Evolutionary conservation across 2,797 vertebrate species (phyloP).

Genomic region (Sphenodon punctatus): DNA sequence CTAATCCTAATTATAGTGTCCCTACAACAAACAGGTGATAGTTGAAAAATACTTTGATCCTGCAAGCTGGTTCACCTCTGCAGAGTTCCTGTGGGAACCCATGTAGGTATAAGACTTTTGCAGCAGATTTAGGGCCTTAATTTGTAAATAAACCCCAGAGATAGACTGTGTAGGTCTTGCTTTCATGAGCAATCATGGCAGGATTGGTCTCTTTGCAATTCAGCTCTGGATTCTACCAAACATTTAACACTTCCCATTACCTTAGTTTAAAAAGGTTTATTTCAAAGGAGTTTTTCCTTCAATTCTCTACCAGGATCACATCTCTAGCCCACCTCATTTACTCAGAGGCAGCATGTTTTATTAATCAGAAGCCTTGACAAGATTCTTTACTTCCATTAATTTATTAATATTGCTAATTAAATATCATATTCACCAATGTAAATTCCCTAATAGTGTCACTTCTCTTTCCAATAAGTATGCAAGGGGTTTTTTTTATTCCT

Average conservation of each 20-base stretch:
- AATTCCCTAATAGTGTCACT: constrained; percentile 82
- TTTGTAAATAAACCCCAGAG: background rate
- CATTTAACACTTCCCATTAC: background rate
- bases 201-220: background rate
- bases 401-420: constrained; percentile 84
- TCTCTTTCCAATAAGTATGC: constrained; percentile 78
- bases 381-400: constrained; percentile 80
- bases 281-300: constrained; percentile 11
- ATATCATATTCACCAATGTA: constrained; percentile 83
- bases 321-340: constrained; percentile 55
- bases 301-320: constrained; percentile 28
- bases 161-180: background rate
- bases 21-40: background rate
- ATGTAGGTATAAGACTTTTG: background rate
- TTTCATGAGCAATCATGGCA: background rate
- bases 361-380: constrained; percentile 78
- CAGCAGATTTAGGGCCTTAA: background rate
- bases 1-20: background rate
- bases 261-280: background rate
- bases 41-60: background rate
- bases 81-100: background rate
- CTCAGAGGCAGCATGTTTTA: constrained; percentile 73
- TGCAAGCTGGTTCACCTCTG: background rate
- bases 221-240: background rate
- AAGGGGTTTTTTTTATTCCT: no score